These are phyloP conservation scores for Panagrolaimus sp. DNA, from an alignment of 1,140 invertebrate species.

Conservation along the genomic window DNA sequence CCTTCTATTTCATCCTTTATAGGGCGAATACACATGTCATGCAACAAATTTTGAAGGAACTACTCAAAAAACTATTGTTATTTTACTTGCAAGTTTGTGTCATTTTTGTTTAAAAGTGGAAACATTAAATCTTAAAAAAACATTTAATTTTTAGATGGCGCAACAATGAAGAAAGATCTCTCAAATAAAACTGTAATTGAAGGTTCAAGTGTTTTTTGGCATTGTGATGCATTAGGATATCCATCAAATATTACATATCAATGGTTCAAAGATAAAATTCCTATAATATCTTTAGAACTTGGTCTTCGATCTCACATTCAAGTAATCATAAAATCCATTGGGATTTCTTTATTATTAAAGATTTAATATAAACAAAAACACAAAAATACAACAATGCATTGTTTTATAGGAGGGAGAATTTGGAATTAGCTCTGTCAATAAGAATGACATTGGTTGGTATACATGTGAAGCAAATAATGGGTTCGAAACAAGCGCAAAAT, in stretches of 20 bases:
- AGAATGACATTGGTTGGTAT: conserved; percentile 46
- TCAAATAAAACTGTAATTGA: conserved; percentile 53
- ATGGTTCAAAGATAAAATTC: conserved; percentile 41
- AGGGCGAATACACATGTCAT: conserved; percentile 14
- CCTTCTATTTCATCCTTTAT: background rate
- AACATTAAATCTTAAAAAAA: background rate
- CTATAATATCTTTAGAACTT: conserved; percentile 33
- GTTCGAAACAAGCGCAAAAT: conserved; percentile 20
- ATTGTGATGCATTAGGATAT: conserved; percentile 39
- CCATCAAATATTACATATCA: conserved; percentile 36
- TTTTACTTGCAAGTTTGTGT: conserved; percentile 12
- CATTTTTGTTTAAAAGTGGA: conserved; percentile 1
- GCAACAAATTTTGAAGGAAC: conserved; percentile 15
- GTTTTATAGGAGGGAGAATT: conserved; percentile 50
- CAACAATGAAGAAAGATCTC: conserved; percentile 26
- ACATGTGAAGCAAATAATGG: conserved; percentile 44
- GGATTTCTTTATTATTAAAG: background rate
- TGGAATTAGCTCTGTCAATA: conserved; percentile 37
- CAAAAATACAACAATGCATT: conserved; percentile 17
- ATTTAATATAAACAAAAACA: conserved; percentile 20
- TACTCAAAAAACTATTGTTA: conserved; percentile 2
- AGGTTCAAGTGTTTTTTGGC: conserved; percentile 49
- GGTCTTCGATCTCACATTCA: conserved; percentile 38
- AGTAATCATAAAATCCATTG: conserved; percentile 1
- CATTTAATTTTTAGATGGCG: conserved; percentile 22